These are phyloP conservation scores for Chironomus tepperi DNA, from an alignment of 1,140 invertebrate genomes.

Conservation along the genomic window DNA sequence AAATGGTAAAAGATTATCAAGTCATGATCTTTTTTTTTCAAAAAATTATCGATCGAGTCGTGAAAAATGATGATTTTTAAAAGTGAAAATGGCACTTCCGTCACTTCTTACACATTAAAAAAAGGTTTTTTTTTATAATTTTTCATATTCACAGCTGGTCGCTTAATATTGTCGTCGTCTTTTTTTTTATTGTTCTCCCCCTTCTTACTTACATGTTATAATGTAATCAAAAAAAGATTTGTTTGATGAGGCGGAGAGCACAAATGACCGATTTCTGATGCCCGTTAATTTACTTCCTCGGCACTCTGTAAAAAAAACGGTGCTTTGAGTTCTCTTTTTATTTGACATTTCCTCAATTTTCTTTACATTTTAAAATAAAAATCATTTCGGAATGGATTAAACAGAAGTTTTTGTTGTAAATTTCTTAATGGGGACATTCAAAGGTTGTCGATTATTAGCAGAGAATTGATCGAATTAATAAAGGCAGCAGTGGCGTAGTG, in stretches of 20 bases:
- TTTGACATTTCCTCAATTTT: conserved; percentile 9
- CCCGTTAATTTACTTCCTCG: conserved; percentile 5
- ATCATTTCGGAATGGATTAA: no score
- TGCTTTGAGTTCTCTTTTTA: not conserved
- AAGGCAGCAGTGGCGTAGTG: no score
- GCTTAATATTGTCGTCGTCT: not conserved
- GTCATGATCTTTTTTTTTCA: not conserved
- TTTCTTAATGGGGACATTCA: no score
- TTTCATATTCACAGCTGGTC: conserved; percentile 3
- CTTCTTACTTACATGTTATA: not conserved
- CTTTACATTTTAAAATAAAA: not conserved
- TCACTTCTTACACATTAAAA: not conserved
- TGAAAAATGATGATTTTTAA: not conserved
- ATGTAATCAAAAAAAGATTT: conserved; percentile 15
- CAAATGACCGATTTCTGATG: conserved; percentile 5
- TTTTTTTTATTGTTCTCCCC: not conserved
- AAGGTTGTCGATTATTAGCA: no score
- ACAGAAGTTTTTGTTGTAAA: no score
- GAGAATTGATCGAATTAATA: no score
- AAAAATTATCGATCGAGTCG: no score
- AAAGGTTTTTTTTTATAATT: not conserved
- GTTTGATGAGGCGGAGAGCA: conserved; percentile 5
- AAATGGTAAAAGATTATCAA: not conserved
- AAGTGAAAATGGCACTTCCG: conserved; percentile 6
- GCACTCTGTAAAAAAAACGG: not conserved